Evolutionary conservation across 2,888 invertebrate genomes (phyloP), one percentile per base, ranked within the genome.

Genomic region (Polydrusus cervinus): DNA sequence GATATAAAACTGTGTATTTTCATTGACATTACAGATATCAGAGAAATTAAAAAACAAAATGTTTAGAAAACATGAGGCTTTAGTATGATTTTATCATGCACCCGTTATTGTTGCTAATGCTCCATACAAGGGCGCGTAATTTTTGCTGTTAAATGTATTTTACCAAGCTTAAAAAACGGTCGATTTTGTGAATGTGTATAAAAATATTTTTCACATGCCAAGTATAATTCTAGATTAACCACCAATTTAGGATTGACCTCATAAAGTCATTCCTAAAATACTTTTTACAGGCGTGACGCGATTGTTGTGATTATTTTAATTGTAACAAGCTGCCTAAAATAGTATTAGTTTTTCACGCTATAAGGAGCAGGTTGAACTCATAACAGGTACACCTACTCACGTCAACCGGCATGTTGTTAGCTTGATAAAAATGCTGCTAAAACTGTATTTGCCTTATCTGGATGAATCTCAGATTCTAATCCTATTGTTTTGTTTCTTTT

Each of bases 291-390:
- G 69, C 74, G 74, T 74, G 74, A 74, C 74, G 65, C 49, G 72
- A 73, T 73, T 43, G 34, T 73, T 66, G 55, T 64, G 74, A 74
- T 74, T 74, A 74, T 38, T 65, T 64, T 74, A 70, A 74, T 74
- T 68, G 64, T 67, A 67, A 65, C 55, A 60, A 45, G 74, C 45
- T 70, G 47, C 69, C 70, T 38, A 60, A 74, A 74, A 74, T 69
- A 57, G 64, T 61, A 55, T 57, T 74, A 65, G 65, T 62, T 57
- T 74, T 74, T 70, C 74, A 74, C 70, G 74, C 74, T 55, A 40
- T 55, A 53, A 14, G 14, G 14, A n/a, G 34, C 14, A 14, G 55
- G 55, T 34, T 55, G 34, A 14, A 11, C 34, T 60, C 11, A 60
- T 14, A 60, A 60, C 57, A 60, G 38, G 57, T 60, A 38, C 16